A percentile compares a stretch with the other conserved stretches of the same genome.
These are phyloP conservation scores for Pteruthius melanotis DNA, from an alignment of 2,113 vertebrate genomes.

Conservation along the genomic window DNA sequence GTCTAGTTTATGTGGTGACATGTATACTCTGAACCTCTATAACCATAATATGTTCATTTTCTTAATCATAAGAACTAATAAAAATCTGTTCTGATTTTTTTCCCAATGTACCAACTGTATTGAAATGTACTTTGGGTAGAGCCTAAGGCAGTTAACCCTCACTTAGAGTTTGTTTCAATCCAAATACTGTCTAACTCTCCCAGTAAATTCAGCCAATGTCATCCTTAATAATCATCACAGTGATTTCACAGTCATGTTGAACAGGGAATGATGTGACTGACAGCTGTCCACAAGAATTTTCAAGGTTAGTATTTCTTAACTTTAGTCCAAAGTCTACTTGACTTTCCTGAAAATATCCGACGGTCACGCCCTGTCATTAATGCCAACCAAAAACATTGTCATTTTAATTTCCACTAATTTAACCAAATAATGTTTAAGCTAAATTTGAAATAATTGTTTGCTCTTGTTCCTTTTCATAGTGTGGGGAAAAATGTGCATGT, in stretches of 20 bases:
- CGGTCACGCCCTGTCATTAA: neutral
- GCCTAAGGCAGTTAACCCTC: neutral
- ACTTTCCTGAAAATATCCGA: neutral
- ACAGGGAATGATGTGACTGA: neutral
- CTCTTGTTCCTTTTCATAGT: neutral
- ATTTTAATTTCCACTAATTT: neutral
- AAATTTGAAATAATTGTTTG: neutral
- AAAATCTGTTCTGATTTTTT: neutral
- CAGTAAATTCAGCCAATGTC: neutral
- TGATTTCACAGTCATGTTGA: neutral
- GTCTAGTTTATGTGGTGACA: fast-evolving
- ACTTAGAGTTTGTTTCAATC: neutral
- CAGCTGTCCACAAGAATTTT: neutral
- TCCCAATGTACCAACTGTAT: neutral
- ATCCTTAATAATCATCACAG: neutral
- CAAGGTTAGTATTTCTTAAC: neutral
- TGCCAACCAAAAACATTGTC: neutral
- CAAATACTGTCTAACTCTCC: neutral
- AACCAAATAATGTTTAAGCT: neutral
- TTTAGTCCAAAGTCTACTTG: neutral
- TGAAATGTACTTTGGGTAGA: neutral
- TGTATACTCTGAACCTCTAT: neutral
- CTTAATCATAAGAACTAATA: neutral
- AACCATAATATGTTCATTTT: neutral
- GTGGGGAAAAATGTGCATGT: neutral